Base-by-base conservation (phyloP, 2,888 invertebrate genomes). In the Chouioia cunea region DNA sequence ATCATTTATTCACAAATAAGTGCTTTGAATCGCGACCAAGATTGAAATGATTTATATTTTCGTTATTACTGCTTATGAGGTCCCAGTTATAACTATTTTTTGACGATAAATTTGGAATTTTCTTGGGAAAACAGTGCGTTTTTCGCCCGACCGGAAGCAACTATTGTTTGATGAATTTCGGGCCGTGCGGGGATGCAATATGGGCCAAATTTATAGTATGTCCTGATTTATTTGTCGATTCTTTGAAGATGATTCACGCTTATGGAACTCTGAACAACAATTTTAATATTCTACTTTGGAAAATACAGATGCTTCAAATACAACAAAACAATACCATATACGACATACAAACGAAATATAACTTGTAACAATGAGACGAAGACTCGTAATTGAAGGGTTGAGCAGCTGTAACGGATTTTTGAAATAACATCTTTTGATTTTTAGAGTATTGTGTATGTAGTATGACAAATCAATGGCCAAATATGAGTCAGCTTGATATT, bases 361-460 rank as follows among this genome's bases (percentile, higher is more conserved):
- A 23, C 2, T 20, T 22, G n/a, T 47, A 65, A 52, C 54, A 65
- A 56, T 18, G 15, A 63, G n/a, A 15, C 53, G 48, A 65, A 66
- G 71, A 69, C 58, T 69, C 65, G 65, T 48, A 50, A 69, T 65
- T 67, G 63, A 69, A 71, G 73, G 50, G 18, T 62, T 43, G 69
- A 59, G 71, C 71, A 71, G 69, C 65, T 74, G 73, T 74, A 71
- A 68, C 63, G 69, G 71, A 71, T 71, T 73, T 36, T 68, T 22
- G 68, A 65, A 73, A 67, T 65, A 52, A 48, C 44, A 52, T 14
- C 54, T 65, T 70, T 65, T 50, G 8, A 14, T 43, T 43, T 54
- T 48, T 48, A 36, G 46, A 27, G 0, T 43, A 23, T 46, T 58
- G 4, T 22, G 18, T 63, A 36, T 47, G 14, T 59, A 52, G 59